phyloP scores from a whole-genome alignment of 2,113 vertebrate species.

The Coturnix japonica region DNA sequence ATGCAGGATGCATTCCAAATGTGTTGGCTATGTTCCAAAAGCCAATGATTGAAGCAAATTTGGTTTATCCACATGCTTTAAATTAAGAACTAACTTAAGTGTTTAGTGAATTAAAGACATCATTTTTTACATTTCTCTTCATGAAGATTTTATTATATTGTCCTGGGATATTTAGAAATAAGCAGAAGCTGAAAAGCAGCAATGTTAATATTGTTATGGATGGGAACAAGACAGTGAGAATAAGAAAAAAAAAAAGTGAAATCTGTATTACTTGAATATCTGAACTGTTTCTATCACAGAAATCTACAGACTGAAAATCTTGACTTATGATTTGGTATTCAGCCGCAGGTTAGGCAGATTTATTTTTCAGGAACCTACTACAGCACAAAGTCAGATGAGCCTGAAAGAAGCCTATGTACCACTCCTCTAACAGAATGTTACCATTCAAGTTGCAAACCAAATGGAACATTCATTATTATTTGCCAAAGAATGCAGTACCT shows the following conservation, averaged over 20 bases:
- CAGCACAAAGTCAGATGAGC: neutral
- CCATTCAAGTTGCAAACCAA: neutral
- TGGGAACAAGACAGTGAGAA: neutral
- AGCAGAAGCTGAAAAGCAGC: constrained; percentile 1
- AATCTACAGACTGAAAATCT: constrained; percentile 18
- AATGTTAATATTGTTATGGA: neutral
- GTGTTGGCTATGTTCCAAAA: constrained; percentile 31
- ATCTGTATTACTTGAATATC: neutral
- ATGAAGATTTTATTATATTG: constrained; percentile 5
- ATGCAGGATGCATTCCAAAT: constrained; percentile 62
- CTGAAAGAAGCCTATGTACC: neutral
- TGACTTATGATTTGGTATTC: neutral
- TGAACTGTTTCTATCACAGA: neutral
- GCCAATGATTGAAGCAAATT: constrained; percentile 44
- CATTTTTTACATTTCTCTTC: constrained; percentile 27
- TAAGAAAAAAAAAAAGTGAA: neutral
- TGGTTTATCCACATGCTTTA: constrained; percentile 63
- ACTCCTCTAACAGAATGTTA: neutral
- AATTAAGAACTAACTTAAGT: constrained; percentile 61
- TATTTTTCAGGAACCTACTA: neutral
- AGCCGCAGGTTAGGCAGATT: constrained; percentile 7
- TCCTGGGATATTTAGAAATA: constrained; percentile 12
- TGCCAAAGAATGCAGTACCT: neutral
- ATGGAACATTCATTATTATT: constrained; percentile 29
- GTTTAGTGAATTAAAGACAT: constrained; percentile 25